Percentiles rank a stretch among this genome's conserved stretches.
Conservation (phyloP, 2,797 vertebrate species). For the Sebastes cheni region DNA sequence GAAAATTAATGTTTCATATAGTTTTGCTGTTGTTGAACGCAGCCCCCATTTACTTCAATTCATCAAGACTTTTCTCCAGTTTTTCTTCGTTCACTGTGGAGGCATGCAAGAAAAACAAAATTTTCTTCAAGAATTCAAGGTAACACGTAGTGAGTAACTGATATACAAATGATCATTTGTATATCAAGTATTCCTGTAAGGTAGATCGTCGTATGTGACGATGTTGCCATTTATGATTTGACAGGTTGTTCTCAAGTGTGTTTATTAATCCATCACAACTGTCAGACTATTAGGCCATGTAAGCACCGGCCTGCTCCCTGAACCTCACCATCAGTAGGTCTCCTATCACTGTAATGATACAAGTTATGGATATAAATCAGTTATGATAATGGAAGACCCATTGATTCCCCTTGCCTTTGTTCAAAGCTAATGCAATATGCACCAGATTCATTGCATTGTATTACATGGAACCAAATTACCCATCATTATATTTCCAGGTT, state of each 20-base stretch:
- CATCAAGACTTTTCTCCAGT: too few relatives aligned
- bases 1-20: too few relatives aligned
- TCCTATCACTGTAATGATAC: constrained; percentile 49
- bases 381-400: constrained; percentile 66
- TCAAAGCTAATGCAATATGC: constrained; percentile 60
- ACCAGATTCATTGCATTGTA: constrained; percentile 52
- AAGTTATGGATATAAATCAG: constrained; percentile 64
- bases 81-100: neutral
- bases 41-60: too few relatives aligned
- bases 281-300: constrained; percentile 10
- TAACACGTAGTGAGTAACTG: neutral
- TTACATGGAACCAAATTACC: constrained; percentile 41
- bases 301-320: constrained; percentile 33
- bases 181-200: neutral
- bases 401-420: constrained; percentile 64
- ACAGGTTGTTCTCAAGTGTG: constrained; percentile 18
- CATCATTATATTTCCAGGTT: constrained; percentile 24
- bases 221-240: neutral
- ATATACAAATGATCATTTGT: neutral
- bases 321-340: constrained; percentile 26
- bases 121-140: neutral
- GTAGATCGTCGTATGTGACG: neutral
- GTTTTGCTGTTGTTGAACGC: too few relatives aligned
- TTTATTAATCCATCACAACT: constrained; percentile 16
- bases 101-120: neutral